phyloP scores from a whole-genome alignment of 2,113 vertebrate genomes.

The Gavia stellata region DNA sequence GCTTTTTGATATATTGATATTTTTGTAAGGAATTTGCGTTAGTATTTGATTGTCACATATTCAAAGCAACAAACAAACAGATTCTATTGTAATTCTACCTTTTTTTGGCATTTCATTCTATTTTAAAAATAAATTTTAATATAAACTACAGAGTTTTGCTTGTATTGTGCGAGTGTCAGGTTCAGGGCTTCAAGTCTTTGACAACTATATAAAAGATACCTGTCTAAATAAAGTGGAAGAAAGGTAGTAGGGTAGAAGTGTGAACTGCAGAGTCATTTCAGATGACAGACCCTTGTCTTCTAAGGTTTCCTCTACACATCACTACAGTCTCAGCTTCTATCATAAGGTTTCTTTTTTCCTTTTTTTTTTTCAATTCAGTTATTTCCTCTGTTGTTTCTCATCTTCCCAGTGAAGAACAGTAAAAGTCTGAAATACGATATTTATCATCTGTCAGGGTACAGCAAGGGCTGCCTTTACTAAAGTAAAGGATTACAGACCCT shows the following conservation, averaged over 20 bases:
- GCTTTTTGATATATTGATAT: neutral
- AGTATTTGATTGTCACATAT: neutral
- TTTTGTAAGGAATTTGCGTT: neutral
- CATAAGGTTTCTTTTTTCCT: neutral
- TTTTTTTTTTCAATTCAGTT: neutral
- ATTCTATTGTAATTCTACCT: neutral
- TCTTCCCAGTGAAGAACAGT: neutral
- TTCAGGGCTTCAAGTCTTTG: neutral
- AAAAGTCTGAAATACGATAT: neutral
- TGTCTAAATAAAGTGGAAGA: neutral
- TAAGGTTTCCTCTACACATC: neutral
- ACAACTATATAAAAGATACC: neutral
- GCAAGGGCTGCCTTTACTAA: neutral
- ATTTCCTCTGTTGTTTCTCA: neutral
- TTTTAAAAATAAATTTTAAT: neutral
- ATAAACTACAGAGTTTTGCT: neutral
- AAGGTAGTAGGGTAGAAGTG: neutral
- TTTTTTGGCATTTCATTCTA: neutral
- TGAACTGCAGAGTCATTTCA: neutral
- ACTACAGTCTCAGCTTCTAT: neutral
- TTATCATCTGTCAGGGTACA: neutral
- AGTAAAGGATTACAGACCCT: neutral
- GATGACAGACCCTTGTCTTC: neutral
- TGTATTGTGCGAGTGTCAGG: neutral
- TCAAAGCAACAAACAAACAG: neutral